These are phyloP conservation scores for Tauraco hartlaubi DNA, from an alignment of 2,797 vertebrate genomes.

Conservation along the genomic window DNA sequence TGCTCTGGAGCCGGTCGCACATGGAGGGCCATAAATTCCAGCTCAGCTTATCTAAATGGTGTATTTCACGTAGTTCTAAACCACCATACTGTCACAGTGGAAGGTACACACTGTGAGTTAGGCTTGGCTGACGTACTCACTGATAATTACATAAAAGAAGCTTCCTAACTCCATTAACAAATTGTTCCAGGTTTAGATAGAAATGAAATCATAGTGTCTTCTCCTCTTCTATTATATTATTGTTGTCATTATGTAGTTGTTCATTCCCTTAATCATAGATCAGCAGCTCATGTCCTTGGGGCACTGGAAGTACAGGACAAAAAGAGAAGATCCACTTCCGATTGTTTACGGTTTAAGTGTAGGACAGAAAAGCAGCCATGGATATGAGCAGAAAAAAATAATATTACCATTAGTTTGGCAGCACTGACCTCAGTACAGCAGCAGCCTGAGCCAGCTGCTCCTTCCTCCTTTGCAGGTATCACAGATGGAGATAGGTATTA, in stretches of 20 bases:
- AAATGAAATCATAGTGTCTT: conserved; percentile 5
- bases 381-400: not conserved
- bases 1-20: not conserved
- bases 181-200: conserved; percentile 10
- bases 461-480: not conserved
- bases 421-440: not conserved
- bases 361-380: not conserved
- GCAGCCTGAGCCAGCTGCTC: not conserved
- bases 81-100: not conserved
- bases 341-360: not conserved
- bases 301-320: not conserved
- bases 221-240: not conserved
- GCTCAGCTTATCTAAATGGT: not conserved
- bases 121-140: not conserved
- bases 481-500: not conserved
- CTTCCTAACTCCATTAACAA: conserved; percentile 47
- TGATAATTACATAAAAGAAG: not conserved
- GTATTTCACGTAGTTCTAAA: not conserved
- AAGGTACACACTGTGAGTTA: not conserved
- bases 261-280: not conserved
- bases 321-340: not conserved
- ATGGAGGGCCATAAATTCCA: not conserved
- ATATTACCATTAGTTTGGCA: not conserved
- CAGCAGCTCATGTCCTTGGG: not conserved
- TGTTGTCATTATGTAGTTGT: not conserved